Conservation (phyloP, 1,140 invertebrate genomes). For the Steinernema khuongi region DNA sequence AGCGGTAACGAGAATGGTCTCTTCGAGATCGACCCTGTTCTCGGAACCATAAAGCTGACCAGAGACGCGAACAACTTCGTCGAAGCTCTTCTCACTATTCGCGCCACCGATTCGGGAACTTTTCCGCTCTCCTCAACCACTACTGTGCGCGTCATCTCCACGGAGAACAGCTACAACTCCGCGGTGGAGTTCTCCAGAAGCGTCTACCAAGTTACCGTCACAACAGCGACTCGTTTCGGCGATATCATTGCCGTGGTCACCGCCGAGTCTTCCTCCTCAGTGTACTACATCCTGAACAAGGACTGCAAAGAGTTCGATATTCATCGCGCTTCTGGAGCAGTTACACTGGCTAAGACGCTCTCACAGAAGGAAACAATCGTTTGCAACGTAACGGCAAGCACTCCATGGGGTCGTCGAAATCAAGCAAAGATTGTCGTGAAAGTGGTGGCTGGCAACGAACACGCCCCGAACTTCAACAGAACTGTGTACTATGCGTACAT, state of each 20-base stretch:
- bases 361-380: conserved; percentile 25
- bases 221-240: conserved; percentile 17
- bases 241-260: conserved; percentile 11
- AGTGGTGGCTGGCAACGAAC: conserved; percentile 84
- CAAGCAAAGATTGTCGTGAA: conserved; percentile 74
- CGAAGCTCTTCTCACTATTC: conserved; percentile 37
- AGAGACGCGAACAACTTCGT: conserved; percentile 5
- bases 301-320: conserved; percentile 29
- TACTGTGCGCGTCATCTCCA: conserved; percentile 20
- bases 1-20: conserved; percentile 73
- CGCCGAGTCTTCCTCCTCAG: conserved; percentile 3
- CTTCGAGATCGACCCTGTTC: conserved; percentile 68
- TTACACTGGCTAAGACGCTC: conserved; percentile 29
- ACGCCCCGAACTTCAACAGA: conserved; percentile 73
- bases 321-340: conserved; percentile 35
- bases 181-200: conserved; percentile 17
- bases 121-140: conserved; percentile 21
- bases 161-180: not conserved
- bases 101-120: conserved; percentile 26
- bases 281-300: conserved; percentile 21
- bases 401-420: conserved; percentile 14
- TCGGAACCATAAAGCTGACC: conserved; percentile 34
- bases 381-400: conserved; percentile 32
- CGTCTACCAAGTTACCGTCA: conserved; percentile 21
- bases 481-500: conserved; percentile 65